Percentiles rank a stretch among this genome's conserved stretches.
Conservation (phyloP, 2,113 vertebrate genomes). For the Hucho hucho region DNA sequence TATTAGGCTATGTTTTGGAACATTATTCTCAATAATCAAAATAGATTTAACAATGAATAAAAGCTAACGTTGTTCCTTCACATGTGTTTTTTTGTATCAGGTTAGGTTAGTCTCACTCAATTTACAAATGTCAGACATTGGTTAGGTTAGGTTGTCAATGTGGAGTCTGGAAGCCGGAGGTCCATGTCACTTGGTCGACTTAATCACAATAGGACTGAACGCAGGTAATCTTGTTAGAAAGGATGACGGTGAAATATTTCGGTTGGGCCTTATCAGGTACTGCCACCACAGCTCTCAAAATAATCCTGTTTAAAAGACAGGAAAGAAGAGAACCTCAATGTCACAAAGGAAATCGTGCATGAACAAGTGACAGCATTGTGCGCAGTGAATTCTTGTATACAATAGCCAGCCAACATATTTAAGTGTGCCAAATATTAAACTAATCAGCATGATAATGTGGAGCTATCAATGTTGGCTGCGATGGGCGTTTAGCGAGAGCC, state of each 20-base stretch:
- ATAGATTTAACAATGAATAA: neutral
- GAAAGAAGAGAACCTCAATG: neutral
- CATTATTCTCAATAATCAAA: neutral
- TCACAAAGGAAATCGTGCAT: neutral
- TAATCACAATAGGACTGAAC: slow-evolving; percentile 20
- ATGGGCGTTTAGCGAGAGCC: slow-evolving; percentile 52
- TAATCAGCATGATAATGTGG: slow-evolving; percentile 74
- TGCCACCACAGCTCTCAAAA: neutral
- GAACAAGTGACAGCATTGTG: slow-evolving; percentile 1
- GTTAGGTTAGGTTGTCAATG: neutral
- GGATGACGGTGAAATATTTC: neutral
- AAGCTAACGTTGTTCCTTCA: neutral
- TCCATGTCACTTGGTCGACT: slow-evolving; percentile 12
- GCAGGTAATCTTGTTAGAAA: slow-evolving; percentile 9
- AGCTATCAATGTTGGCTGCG: slow-evolving; percentile 63
- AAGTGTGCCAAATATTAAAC: slow-evolving; percentile 61
- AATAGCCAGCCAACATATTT: slow-evolving; percentile 17
- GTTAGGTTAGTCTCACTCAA: neutral
- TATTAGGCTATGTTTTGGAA: too few relatives aligned
- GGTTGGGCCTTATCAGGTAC: slow-evolving; percentile 4
- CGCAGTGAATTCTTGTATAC: slow-evolving; percentile 1
- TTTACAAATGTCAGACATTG: neutral
- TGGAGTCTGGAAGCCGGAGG: neutral
- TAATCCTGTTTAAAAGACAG: neutral
- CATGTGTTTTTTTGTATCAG: neutral